Base-by-base conservation (phyloP, 1,140 invertebrate genomes). In the Drosophila santomea region DNA sequence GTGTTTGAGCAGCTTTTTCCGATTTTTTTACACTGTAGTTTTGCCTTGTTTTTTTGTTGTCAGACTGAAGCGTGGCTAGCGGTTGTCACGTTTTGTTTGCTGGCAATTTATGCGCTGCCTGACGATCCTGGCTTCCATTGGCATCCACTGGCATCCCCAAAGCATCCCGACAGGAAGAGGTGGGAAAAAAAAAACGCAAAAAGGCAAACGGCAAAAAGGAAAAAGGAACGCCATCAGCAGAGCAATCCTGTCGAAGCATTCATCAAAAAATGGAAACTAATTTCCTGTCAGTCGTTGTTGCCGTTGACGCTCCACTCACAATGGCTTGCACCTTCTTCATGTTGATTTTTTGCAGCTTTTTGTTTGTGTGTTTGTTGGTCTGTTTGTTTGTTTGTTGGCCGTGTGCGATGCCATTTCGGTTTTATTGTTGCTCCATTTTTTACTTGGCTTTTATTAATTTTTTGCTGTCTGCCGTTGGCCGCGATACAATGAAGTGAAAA, bases 211-310 rank as follows among this genome's bases (percentile, higher is more conserved):
- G 35, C 41, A 47, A 41, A 28, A 39, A 57, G 41, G 35, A 56
- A 32, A 35, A 43, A 23, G 51, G 14, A 77, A 90, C 69, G 71
- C 75, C 68, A 56, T 48, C 72, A 63, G 79, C 76, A 69, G 64
- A 82, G 89, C 89, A 91, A 91, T 91, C 83, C 88, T 91, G 88
- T 91, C 88, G 88, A 91, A 88, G 88, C 88, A 91, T 91, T 91
- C 88, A 91, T 91, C 88, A 91, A 91, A 91, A 91, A 91, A 91
- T 91, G 88, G 88, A 91, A 91, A 91, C 88, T 91, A 91, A 91
- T 91, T 91, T 91, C 88, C 88, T 91, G 88, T 91, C 88, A 91
- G 88, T 91, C 88, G 86, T 90, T 90, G 82, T 86, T 85, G 73
- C 74, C 54, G 72, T 77, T 84, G 54, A 80, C 77, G 69, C 61